phyloP scores from a whole-genome alignment of 2,113 vertebrate species.

The Phalacrocorax brasilianus region DNA sequence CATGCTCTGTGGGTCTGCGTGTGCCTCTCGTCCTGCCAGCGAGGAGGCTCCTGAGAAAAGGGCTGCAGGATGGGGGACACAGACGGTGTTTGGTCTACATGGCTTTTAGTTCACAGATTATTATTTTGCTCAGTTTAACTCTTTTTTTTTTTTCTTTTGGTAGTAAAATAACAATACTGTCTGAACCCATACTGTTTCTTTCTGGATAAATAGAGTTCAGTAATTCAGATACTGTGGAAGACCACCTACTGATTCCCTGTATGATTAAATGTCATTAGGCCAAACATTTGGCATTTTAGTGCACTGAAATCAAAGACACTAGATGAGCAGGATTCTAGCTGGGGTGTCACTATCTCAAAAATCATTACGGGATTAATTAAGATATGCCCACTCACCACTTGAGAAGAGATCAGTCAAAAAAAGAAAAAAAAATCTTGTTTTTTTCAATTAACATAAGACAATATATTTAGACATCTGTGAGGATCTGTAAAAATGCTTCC shows the following conservation, averaged over 20 bases:
- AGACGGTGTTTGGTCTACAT: neutral
- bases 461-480: neutral
- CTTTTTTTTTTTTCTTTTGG: neutral
- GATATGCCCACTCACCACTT: neutral
- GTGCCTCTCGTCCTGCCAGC: accelerated
- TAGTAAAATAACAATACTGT: neutral
- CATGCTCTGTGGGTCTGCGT: accelerated
- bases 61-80: neutral
- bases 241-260: neutral
- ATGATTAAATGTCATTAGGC: neutral
- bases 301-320: neutral
- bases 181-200: neutral
- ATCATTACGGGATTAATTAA: neutral
- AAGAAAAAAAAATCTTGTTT: neutral
- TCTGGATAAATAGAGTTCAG: neutral
- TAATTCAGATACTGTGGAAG: neutral
- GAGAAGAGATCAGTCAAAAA: neutral
- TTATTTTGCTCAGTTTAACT: neutral
- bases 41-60: neutral
- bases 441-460: neutral
- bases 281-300: neutral
- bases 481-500: neutral
- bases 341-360: neutral
- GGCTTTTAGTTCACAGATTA: neutral
- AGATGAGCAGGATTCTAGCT: neutral